These are phyloP conservation scores for Acanthaster planci DNA, from an alignment of 35 echinoderm and acorn worm genomes.

Conservation along the genomic window DNA sequence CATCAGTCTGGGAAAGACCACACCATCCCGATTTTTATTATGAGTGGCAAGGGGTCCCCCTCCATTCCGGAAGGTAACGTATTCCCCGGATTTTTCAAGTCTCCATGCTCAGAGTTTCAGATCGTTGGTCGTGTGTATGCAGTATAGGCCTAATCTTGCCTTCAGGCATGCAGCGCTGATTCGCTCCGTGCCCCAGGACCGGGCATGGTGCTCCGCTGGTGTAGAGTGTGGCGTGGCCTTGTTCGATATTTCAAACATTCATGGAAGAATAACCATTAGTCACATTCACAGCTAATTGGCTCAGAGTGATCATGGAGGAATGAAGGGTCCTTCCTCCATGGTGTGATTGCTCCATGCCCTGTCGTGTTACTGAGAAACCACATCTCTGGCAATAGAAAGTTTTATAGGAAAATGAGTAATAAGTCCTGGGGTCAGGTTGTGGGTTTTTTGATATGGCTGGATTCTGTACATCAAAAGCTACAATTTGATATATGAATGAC, in stretches of 20 bases:
- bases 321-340: too few species aligned
- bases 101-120: not conserved
- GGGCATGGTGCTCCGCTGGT: not conserved
- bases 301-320: too few species aligned
- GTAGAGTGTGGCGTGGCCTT: not conserved
- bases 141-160: not conserved
- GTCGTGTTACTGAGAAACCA: too few species aligned
- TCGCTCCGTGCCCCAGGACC: not conserved
- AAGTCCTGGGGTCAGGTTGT: too few species aligned
- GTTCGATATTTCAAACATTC: not conserved
- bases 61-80: not conserved
- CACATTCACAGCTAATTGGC: too few species aligned
- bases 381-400: too few species aligned
- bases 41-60: slow-evolving; percentile 18
- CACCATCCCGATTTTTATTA: not conserved
- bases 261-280: too few species aligned
- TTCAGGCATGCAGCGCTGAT: not conserved
- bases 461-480: too few species aligned
- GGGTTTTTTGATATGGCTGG: too few species aligned
- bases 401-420: too few species aligned
- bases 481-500: too few species aligned
- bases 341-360: too few species aligned
- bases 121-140: not conserved
- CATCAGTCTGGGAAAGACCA: not conserved
- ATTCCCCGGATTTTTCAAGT: not conserved